A percentile compares a stretch with the other conserved stretches of the same genome.
phyloP scores from a whole-genome alignment of 2,888 invertebrate species.

The Meiosimyza decipiens region DNA sequence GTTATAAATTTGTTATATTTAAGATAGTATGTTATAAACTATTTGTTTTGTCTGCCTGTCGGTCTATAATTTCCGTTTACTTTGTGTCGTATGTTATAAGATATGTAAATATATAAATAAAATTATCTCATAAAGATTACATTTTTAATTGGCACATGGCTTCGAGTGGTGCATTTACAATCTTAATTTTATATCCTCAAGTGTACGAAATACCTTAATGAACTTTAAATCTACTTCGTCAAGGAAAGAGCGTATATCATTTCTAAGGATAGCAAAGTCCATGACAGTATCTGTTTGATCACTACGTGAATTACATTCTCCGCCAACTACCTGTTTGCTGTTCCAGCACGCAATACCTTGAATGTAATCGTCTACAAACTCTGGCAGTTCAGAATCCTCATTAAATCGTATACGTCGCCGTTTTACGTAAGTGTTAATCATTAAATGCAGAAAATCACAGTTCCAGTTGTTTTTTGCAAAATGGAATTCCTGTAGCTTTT shows the following conservation, averaged over 20 bases:
- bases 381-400: slow-evolving; percentile 61
- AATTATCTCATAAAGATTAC: neutral
- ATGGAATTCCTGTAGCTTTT: slow-evolving; percentile 62
- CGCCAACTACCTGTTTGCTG: slow-evolving; percentile 52
- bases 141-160: no score
- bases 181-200: slow-evolving; percentile 61
- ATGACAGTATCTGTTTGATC: slow-evolving; percentile 55
- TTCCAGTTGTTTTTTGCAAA: slow-evolving; percentile 65
- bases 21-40: neutral
- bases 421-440: slow-evolving; percentile 63
- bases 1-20: no score
- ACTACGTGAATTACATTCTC: slow-evolving; percentile 33
- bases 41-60: slow-evolving; percentile 24
- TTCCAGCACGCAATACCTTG: slow-evolving; percentile 64
- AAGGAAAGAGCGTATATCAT: slow-evolving; percentile 61
- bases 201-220: slow-evolving; percentile 59
- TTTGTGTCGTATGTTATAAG: neutral
- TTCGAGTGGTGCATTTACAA: slow-evolving; percentile 43
- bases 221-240: slow-evolving; percentile 62
- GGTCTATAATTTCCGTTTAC: neutral
- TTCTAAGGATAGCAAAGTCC: slow-evolving; percentile 61
- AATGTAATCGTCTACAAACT: slow-evolving; percentile 63
- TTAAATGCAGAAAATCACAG: slow-evolving; percentile 61
- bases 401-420: slow-evolving; percentile 60
- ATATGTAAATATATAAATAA: neutral